Evolutionary conservation across 2,888 invertebrate genomes (phyloP).

Genomic region (Onthophagus sagittarius): DNA sequence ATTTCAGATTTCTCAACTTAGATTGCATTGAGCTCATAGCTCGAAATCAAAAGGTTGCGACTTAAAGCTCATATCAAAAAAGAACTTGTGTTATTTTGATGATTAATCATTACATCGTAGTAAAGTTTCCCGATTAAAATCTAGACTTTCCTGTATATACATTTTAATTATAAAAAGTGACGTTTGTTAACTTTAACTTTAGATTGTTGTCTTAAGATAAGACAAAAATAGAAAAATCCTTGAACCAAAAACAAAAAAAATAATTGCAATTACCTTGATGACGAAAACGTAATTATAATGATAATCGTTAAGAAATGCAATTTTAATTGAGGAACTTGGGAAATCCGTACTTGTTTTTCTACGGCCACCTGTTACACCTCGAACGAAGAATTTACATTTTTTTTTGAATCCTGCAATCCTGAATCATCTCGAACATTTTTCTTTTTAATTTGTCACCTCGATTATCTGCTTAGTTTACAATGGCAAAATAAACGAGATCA

Average conservation of each 20-base stretch:
- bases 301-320: neutral
- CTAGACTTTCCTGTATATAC: no score
- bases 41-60: no score
- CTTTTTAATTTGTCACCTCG: neutral
- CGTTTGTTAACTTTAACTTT: neutral
- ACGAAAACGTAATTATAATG: neutral
- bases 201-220: neutral
- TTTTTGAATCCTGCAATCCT: neutral
- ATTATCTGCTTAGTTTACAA: neutral
- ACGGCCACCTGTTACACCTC: neutral
- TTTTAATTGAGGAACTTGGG: neutral
- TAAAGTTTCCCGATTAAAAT: no score
- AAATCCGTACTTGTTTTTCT: neutral
- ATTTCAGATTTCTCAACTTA: no score
- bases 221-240: neutral
- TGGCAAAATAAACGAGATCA: neutral
- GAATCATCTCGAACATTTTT: neutral
- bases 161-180: neutral
- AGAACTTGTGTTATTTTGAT: no score
- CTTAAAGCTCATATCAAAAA: no score
- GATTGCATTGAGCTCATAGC: no score
- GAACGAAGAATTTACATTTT: neutral
- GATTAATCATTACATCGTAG: no score
- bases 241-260: neutral
- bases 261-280: neutral